Evolutionary conservation across 2,113 vertebrate species (phyloP).

Genomic region (Zapornia atra): DNA sequence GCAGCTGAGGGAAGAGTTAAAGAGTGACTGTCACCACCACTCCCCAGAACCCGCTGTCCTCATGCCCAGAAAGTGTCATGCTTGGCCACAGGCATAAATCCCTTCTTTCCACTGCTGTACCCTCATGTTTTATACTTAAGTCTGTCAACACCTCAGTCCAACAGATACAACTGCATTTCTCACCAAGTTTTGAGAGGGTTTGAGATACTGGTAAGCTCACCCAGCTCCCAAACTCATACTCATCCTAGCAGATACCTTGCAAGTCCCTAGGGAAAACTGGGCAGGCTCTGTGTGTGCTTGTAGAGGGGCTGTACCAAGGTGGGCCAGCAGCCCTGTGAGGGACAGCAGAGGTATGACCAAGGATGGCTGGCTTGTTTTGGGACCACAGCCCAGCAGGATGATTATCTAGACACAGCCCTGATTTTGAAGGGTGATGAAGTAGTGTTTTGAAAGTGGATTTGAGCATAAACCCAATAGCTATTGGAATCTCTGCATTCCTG

Average conservation of each 20-base stretch:
- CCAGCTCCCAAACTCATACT: neutral
- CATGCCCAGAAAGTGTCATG: neutral
- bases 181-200: neutral
- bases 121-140: no score
- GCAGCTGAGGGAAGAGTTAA: neutral
- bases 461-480: accelerated
- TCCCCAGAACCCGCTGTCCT: neutral
- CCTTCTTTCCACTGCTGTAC: neutral
- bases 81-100: accelerated
- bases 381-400: neutral
- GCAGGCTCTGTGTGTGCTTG: accelerated
- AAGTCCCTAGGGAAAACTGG: no score
- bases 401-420: neutral
- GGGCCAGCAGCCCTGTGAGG: accelerated
- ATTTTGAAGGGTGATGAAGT: accelerated
- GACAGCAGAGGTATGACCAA: accelerated
- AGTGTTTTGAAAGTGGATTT: accelerated
- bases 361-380: neutral
- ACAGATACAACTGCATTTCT: neutral
- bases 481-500: neutral
- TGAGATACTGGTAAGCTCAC: neutral
- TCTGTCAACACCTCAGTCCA: neutral
- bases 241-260: neutral
- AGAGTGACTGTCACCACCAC: neutral
- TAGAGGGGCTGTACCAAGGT: neutral